phyloP scores from a whole-genome alignment of 2,797 vertebrate species.

The Tachyglossus aculeatus region DNA sequence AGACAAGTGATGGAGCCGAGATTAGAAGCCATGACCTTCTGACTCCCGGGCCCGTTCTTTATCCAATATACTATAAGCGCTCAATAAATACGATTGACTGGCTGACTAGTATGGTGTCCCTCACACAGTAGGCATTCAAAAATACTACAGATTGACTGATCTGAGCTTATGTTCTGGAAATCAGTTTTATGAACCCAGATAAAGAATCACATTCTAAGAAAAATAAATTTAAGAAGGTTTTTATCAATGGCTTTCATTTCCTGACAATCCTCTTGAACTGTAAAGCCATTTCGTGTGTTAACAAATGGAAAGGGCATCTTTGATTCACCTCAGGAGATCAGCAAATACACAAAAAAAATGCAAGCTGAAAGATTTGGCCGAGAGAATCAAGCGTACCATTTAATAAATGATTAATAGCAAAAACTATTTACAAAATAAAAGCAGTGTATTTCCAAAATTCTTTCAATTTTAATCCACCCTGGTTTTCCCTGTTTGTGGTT shows the following conservation, averaged over 20 bases:
- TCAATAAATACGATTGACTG: too few relatives aligned
- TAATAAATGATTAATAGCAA: neutral
- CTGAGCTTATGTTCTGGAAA: too few relatives aligned
- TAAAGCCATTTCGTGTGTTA: neutral
- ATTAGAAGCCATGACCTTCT: too few relatives aligned
- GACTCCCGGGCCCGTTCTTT: too few relatives aligned
- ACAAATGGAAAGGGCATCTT: neutral
- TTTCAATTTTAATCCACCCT: neutral
- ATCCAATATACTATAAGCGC: too few relatives aligned
- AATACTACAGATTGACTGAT: too few relatives aligned
- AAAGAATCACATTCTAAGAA: neutral
- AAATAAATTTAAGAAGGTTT: neutral
- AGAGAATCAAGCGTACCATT: neutral
- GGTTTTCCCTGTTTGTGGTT: neutral
- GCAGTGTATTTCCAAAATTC: slow-evolving; percentile 4
- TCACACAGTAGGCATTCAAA: too few relatives aligned
- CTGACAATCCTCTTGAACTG: neutral
- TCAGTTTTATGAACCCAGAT: too few relatives aligned
- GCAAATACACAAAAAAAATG: neutral
- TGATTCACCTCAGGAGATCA: neutral
- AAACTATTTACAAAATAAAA: slow-evolving; percentile 11
- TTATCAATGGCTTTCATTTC: neutral
- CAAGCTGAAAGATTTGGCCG: neutral
- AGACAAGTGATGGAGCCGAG: too few relatives aligned
- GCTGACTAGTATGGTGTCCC: too few relatives aligned